A percentile compares a stretch with the other conserved stretches of the same genome.
phyloP scores from a whole-genome alignment of 2,113 vertebrate species.

The Taurulus bubalis region DNA sequence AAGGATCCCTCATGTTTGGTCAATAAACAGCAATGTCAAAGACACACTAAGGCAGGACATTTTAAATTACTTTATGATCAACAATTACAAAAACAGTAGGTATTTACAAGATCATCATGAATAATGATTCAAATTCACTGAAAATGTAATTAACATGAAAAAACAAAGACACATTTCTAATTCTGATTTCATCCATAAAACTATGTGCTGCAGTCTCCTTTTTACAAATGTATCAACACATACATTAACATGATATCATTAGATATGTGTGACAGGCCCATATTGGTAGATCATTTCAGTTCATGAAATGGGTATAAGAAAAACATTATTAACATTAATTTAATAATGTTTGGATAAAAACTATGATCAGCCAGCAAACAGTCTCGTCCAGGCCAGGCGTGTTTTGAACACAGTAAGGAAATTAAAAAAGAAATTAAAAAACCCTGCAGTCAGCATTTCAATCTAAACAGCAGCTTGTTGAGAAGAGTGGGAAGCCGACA shows the following conservation, averaged over 20 bases:
- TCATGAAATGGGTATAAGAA: no score
- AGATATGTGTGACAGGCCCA: neutral
- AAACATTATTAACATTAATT: no score
- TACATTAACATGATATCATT: neutral
- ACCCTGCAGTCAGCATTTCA: neutral
- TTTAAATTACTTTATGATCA: neutral
- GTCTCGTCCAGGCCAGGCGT: neutral
- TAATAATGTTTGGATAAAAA: conserved; percentile 9
- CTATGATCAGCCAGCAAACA: neutral
- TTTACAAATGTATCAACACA: neutral
- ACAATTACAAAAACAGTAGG: neutral
- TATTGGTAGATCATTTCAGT: neutral
- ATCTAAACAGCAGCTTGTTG: neutral
- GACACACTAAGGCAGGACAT: neutral
- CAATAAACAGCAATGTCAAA: neutral
- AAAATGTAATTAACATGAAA: neutral
- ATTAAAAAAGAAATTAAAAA: neutral
- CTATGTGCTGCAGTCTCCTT: neutral
- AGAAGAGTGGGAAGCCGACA: neutral
- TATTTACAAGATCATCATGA: neutral
- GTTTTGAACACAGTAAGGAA: neutral
- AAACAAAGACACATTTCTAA: neutral
- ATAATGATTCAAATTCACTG: neutral
- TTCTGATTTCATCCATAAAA: neutral
- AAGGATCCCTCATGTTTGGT: neutral